Evolutionary conservation across 1,140 invertebrate species (phyloP), one percentile per base, ranked within the genome.

Genomic region (Metaphire vulgaris): DNA sequence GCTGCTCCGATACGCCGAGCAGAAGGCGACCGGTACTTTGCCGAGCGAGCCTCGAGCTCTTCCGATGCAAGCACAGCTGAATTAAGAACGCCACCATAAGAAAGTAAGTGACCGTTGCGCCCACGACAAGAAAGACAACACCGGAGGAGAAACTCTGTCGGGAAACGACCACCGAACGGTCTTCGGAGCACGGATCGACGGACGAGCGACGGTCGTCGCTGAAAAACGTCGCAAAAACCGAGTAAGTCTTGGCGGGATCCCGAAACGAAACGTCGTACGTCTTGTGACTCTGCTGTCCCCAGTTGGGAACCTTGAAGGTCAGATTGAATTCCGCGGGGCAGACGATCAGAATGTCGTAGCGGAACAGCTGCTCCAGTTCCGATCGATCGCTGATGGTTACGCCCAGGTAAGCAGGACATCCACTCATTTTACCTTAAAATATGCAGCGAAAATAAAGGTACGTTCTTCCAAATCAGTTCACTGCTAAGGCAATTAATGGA

Each of bases 401-500:
- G 33, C 78, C 72, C 41, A 79, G 32, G 72, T 77, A 79, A 56
- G 71, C 78, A 1, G 78, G 78, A 64, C 75, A 76, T 2, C 29
- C 75, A n/a, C 34, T 77, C 78, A 79, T 74, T 1, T 67, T 33
- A 30, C 78, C 78, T 79, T 30, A 21, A 77, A 64, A 2, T 56
- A n/a, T 29, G n/a, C n/a, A n/a, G n/a, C n/a, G n/a, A n/a, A n/a
- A n/a, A n/a, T n/a, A n/a, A n/a, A n/a, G n/a, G n/a, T n/a, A n/a
- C n/a, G n/a, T n/a, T n/a, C n/a, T n/a, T n/a, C n/a, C n/a, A n/a
- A n/a, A n/a, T n/a, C n/a, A n/a, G n/a, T n/a, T n/a, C n/a, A n/a
- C n/a, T n/a, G n/a, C n/a, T n/a, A n/a, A n/a, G n/a, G n/a, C n/a
- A n/a, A n/a, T n/a, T n/a, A n/a, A n/a, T n/a, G n/a, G n/a, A n/a